Base-by-base conservation (phyloP, 2,113 vertebrate species). In the Cettia cetti region DNA sequence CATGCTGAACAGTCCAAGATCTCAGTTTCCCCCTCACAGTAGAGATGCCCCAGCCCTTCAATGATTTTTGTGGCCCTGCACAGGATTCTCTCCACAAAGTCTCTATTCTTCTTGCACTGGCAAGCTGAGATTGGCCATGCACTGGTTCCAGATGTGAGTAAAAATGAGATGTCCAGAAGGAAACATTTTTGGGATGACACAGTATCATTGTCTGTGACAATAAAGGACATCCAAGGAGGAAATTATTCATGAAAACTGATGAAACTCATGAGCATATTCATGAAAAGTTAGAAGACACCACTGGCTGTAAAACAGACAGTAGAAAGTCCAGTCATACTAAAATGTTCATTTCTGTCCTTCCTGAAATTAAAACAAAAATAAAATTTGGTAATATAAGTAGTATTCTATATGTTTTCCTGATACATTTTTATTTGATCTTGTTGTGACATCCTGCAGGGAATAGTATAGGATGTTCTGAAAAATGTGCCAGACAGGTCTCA, bases 401-500 rank as follows among this genome's bases (percentile, higher is more conserved):
- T 60, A 68, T 75, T 89, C 61, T 72, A 27, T 75, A 90, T 15
- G 8, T 78, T 92, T 92, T 82, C 20, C 64, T 11, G 2, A 86
- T 77, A 86, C 26, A 78, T 28, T 89, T 94, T 90, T 84, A 91
- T 82, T 90, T 83, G 22, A 81, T 95, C 60, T 88, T 61, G 1
- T 63, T 91, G 88, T 91, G 64, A 56, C 26, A 78, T 93, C 95
- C 82, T 11, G 3, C 52, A 75, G 52, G 31, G 80, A 90, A 54
- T 44, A 83, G 56, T 90, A 95, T 68, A 93, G 82, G 52, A 93
- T 68, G 53, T 83, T 94, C 83, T 78, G 61, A 84, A 93, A 96
- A 96, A 96, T 75, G 47, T 83, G 84, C 66, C 75, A 91, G 91
- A 85, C 75, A 68, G 78, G 39, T 93, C 92, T 89, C 21, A 1